phyloP scores from a whole-genome alignment of 1,140 invertebrate genomes.

The Cepaea nemoralis region DNA sequence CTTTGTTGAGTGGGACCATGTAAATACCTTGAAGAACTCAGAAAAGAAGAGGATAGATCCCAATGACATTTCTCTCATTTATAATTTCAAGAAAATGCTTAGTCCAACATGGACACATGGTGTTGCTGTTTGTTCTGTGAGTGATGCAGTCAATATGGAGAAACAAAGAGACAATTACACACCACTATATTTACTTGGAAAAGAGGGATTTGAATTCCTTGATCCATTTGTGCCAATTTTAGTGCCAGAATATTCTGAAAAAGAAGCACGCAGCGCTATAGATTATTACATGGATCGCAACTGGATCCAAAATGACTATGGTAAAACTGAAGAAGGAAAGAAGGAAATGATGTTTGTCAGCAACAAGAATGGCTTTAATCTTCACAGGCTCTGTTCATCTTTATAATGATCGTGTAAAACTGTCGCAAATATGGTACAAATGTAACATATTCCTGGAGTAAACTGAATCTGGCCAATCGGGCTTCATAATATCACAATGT shows the following conservation, averaged over 20 bases:
- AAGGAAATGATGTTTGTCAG: slow-evolving; percentile 85
- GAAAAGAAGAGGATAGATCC: slow-evolving; percentile 70
- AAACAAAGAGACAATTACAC: slow-evolving; percentile 67
- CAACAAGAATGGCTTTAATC: slow-evolving; percentile 80
- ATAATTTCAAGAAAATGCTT: slow-evolving; percentile 82
- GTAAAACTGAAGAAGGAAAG: slow-evolving; percentile 75
- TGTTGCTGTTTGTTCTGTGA: slow-evolving; percentile 59
- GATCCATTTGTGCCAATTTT: slow-evolving; percentile 90
- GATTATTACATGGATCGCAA: slow-evolving; percentile 88
- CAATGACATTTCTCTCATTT: slow-evolving; percentile 81
- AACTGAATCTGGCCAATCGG: too few relatives aligned
- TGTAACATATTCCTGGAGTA: too few relatives aligned
- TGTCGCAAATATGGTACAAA: too few relatives aligned
- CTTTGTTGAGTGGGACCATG: slow-evolving; percentile 62
- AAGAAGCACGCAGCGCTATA: slow-evolving; percentile 83
- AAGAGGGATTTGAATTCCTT: slow-evolving; percentile 86
- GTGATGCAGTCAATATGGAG: slow-evolving; percentile 40
- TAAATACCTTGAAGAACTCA: slow-evolving; percentile 12
- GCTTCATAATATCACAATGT: too few relatives aligned
- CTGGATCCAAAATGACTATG: slow-evolving; percentile 79
- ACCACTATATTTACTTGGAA: slow-evolving; percentile 77
- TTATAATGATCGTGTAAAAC: slow-evolving; percentile 41
- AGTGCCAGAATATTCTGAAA: slow-evolving; percentile 80
- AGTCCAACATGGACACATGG: slow-evolving; percentile 81
- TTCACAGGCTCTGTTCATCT: slow-evolving; percentile 68